Conservation (phyloP, 2,888 invertebrate species). For the Phrixothrix hirtus region DNA sequence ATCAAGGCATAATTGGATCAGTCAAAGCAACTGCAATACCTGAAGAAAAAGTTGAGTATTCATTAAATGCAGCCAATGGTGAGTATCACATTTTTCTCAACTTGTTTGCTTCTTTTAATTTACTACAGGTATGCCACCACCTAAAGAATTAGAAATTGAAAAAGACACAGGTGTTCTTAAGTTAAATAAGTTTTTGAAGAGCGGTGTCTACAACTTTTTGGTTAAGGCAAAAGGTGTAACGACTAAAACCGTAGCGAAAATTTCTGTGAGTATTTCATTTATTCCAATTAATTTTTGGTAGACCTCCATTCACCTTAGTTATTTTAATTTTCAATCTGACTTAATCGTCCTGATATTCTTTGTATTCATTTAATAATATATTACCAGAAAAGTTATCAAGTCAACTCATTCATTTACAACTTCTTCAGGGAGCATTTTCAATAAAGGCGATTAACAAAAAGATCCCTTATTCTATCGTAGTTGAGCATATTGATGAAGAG, state of each 20-base stretch:
- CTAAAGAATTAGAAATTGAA: background rate
- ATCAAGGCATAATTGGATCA: conserved; percentile 2
- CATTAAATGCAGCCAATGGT: conserved; percentile 1
- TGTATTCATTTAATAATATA: no score
- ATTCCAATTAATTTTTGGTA: no score
- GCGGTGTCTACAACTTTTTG: background rate
- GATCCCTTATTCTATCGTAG: background rate
- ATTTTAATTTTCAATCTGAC: no score
- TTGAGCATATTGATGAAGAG: background rate
- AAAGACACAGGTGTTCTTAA: background rate
- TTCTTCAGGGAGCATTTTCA: no score
- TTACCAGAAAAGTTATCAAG: no score
- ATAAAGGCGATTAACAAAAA: no score
- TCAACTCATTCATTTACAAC: no score
- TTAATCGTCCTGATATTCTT: no score
- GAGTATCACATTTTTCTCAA: background rate
- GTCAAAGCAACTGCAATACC: conserved; percentile 4
- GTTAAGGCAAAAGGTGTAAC: background rate
- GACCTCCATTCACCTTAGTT: no score
- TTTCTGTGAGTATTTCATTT: no score
- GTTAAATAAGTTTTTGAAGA: background rate
- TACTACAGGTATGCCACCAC: background rate
- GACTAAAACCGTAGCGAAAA: background rate
- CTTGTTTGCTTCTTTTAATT: background rate
- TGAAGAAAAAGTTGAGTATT: conserved; percentile 12